These are phyloP conservation scores for Micromys minutus DNA, from an alignment of 2,113 vertebrate species.

Conservation along the genomic window DNA sequence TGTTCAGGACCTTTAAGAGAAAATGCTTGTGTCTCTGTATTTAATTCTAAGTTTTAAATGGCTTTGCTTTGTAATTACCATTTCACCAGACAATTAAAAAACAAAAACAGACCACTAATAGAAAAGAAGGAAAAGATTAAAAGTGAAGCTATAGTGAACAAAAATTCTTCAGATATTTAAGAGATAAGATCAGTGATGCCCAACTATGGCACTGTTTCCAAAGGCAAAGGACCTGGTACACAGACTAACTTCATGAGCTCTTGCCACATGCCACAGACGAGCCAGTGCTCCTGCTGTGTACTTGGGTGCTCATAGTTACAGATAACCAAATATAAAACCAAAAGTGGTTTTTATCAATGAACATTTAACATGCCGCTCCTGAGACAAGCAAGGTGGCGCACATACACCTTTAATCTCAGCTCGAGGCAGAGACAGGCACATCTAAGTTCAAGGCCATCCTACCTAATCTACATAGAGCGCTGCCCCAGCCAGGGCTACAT, in stretches of 20 bases:
- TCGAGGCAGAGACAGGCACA: not conserved
- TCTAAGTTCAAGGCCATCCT: not conserved
- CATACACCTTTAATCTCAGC: not conserved
- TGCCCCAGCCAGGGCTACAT: not conserved
- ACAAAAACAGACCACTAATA: not conserved
- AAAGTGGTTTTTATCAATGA: conserved; percentile 31
- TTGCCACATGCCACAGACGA: not conserved
- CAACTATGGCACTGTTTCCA: conserved; percentile 6
- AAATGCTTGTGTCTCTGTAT: not conserved
- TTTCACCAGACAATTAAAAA: not conserved
- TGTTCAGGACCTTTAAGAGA: conserved; percentile 24
- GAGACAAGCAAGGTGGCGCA: not conserved
- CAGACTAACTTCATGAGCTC: not conserved
- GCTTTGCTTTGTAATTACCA: conserved; percentile 40
- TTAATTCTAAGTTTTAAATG: conserved; percentile 16
- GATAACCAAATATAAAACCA: conserved; percentile 44
- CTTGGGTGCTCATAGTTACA: conserved; percentile 10
- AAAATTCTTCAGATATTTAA: conserved; percentile 15
- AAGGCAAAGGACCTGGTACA: not conserved
- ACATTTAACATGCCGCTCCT: not conserved
- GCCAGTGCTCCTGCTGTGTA: not conserved
- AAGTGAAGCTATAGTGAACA: conserved; percentile 6
- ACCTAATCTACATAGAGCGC: not conserved
- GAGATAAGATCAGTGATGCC: not conserved
- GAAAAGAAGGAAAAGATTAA: conserved; percentile 31